Conservation (phyloP, 2,113 vertebrate genomes). For the Gobiocypris rarus region DNA sequence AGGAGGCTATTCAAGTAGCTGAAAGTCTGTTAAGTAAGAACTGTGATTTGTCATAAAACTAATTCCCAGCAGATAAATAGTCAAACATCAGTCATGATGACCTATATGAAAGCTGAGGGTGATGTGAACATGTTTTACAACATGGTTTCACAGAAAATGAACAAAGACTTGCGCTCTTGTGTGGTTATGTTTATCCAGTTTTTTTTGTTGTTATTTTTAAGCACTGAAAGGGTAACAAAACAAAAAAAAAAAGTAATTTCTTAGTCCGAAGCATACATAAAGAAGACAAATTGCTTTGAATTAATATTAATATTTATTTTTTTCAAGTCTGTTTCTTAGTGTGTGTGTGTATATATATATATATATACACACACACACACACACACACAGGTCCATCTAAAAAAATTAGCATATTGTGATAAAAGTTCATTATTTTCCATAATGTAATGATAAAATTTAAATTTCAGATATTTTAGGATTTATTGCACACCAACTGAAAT, state of each 20-base stretch:
- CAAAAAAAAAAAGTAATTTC: no score
- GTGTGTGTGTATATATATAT: not conserved
- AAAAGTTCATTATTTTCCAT: no score
- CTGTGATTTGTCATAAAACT: not conserved
- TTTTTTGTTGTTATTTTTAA: not conserved
- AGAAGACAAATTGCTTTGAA: not conserved
- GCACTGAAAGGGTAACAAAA: not conserved
- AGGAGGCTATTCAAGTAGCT: constrained; percentile 1
- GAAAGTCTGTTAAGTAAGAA: not conserved
- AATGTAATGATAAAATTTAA: no score
- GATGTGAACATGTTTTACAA: constrained; percentile 7
- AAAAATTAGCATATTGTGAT: no score
- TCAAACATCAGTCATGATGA: constrained; percentile 6
- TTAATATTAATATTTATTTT: not conserved
- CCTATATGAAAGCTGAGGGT: not conserved
- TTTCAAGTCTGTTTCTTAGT: not conserved
- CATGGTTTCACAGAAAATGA: not conserved
- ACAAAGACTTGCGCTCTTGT: not conserved
- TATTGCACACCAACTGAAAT: no score
- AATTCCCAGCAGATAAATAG: not conserved
- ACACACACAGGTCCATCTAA: no score
- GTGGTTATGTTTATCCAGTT: not conserved
- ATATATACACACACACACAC: no score
- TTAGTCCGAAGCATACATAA: not conserved
- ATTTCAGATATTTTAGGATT: no score